Base-by-base conservation (phyloP, 2,888 invertebrate species). In the Selenia dentaria region DNA sequence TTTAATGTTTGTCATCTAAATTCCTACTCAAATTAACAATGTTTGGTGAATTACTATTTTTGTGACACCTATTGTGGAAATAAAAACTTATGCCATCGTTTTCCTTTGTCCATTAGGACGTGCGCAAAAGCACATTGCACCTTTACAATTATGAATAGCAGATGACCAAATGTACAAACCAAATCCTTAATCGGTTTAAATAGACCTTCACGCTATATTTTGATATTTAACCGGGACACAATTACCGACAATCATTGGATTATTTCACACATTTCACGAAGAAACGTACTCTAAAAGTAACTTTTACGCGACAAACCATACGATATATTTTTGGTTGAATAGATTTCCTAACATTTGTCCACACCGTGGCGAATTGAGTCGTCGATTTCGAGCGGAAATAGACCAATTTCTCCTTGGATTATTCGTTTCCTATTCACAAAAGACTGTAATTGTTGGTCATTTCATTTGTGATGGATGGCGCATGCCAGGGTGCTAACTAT, bases 341-440 rank as follows among this genome's bases (percentile, higher is more conserved):
- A 12, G 39, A 12, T 36, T 42, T 13, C 13, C 33, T 26, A 36
- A 13, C 20, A 26, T 38, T 45, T 39, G 54, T 57, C 47, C 54
- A 56, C 39, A 39, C 37, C 38, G 51, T 57, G 54, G 32, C 59
- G 47, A 59, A 57, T 57, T 50, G 51, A 56, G 70, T 79, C 69
- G 76, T 82, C 70, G 68, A 68, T 78, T 77, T 74, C 55, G 64
- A 58, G 54, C 78, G 83, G 87, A 89, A 86, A 88, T 88, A 71
- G 83, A 82, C 74, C 84, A 80, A 89, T 88, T 87, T 79, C 61
- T 57, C 49, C 59, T 69, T 68, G 76, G 79, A 86, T 84, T 80
- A 59, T 54, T 43, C 43, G 51, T 51, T 53, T 48, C 43, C 50
- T 44, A 52, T 51, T 58, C 40, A 53, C 46, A 51, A 46, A 39